phyloP scores from a whole-genome alignment of 1,140 invertebrate genomes.

The Drosophila teissieri region DNA sequence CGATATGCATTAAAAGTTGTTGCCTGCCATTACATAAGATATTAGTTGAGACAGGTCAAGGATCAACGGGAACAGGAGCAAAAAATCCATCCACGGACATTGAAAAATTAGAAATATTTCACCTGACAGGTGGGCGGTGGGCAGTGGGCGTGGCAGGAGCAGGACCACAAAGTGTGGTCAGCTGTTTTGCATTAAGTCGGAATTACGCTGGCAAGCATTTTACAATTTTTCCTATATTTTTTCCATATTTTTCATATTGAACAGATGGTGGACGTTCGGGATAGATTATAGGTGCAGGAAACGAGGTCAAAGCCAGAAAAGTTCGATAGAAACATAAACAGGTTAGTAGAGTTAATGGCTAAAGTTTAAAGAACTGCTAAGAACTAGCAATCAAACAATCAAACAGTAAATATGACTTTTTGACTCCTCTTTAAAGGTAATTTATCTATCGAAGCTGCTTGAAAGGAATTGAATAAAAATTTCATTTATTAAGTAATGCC shows the following conservation, averaged over 20 bases:
- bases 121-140: conserved; percentile 44
- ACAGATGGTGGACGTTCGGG: conserved; percentile 35
- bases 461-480: conserved; percentile 67
- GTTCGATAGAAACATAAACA: conserved; percentile 6
- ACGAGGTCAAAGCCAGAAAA: conserved; percentile 31
- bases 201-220: conserved; percentile 30
- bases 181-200: conserved; percentile 72
- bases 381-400: not conserved
- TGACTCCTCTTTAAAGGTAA: not conserved
- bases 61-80: conserved; percentile 33
- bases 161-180: conserved; percentile 38
- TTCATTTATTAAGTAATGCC: conserved; percentile 65
- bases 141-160: no score
- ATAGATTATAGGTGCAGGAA: conserved; percentile 26
- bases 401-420: no score
- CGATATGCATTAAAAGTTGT: conserved; percentile 78
- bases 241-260: conserved; percentile 24
- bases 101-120: conserved; percentile 79
- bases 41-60: conserved; percentile 74
- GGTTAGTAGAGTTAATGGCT: not conserved
- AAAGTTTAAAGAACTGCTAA: not conserved
- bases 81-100: conserved; percentile 63
- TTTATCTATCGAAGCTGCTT: conserved; percentile 22
- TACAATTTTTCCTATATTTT: conserved; percentile 6
- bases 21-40: conserved; percentile 73